phyloP scores from a whole-genome alignment of 2,113 vertebrate genomes.

The Oreochromis niloticus region DNA sequence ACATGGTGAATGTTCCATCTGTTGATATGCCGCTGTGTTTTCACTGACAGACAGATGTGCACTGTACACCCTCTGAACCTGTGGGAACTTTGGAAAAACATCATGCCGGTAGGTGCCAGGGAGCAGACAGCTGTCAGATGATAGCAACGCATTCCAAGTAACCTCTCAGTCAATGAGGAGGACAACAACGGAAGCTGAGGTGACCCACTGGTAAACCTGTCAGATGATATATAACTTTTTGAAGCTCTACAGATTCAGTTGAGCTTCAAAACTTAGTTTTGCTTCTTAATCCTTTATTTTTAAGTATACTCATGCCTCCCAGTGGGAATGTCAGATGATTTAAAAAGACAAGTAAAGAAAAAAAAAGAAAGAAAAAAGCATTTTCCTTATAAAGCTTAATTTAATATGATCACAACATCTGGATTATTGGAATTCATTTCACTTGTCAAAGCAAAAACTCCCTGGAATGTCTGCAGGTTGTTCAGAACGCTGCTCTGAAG shows the following conservation, averaged over 20 bases:
- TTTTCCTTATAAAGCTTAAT: not conserved
- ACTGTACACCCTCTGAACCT: conserved; percentile 18
- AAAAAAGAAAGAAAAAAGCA: not conserved
- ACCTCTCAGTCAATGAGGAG: conserved; percentile 39
- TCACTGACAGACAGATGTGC: conserved; percentile 58
- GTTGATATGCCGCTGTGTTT: conserved; percentile 10
- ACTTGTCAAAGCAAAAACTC: not conserved
- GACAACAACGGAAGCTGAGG: conserved; percentile 17
- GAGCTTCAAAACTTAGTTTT: not conserved
- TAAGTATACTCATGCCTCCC: not conserved
- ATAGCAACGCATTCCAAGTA: conserved; percentile 36
- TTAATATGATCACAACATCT: not conserved
- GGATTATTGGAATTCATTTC: not conserved
- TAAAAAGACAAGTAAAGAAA: not conserved
- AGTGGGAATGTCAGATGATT: not conserved
- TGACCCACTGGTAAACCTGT: not conserved
- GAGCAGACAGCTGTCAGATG: conserved; percentile 56
- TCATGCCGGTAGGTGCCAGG: conserved; percentile 8
- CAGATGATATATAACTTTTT: not conserved
- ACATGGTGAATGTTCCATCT: conserved; percentile 4
- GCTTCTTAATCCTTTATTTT: not conserved
- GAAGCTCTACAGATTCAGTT: not conserved
- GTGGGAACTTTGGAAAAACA: conserved; percentile 23
- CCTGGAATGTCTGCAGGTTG: not conserved
- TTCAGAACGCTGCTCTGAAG: not conserved